Evolutionary conservation across 2,888 invertebrate species (phyloP).

Genomic region (Emmelina monodactyla): DNA sequence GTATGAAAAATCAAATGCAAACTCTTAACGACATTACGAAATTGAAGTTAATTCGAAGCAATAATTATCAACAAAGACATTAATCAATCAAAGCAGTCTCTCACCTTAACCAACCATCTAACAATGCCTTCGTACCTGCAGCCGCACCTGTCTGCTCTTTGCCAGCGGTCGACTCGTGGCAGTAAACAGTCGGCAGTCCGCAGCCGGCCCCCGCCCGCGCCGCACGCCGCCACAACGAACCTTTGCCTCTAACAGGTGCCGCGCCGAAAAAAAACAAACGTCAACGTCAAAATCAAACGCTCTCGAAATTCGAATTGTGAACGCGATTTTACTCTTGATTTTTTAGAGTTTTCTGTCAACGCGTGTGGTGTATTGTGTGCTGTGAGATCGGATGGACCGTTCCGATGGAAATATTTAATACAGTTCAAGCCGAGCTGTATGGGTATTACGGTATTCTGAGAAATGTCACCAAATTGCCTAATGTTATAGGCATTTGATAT

Average conservation of each 20-base stretch:
- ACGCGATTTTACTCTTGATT: no score
- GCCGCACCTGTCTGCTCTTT: constrained; percentile 29
- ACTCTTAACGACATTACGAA: no score
- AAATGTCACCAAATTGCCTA: not conserved
- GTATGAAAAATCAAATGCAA: no score
- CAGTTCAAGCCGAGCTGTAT: not conserved
- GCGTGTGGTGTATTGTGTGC: not conserved
- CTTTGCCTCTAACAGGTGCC: constrained; percentile 29
- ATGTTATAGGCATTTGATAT: no score
- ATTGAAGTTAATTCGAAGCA: no score
- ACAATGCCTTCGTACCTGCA: constrained; percentile 18
- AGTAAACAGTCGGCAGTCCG: constrained; percentile 59
- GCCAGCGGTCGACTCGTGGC: constrained; percentile 23
- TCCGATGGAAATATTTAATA: not conserved
- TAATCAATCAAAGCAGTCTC: not conserved
- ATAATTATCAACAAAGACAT: not conserved
- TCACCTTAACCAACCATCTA: constrained; percentile 16
- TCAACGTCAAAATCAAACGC: constrained; percentile 26
- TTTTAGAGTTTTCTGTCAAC: not conserved
- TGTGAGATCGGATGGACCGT: not conserved
- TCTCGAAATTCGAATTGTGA: not conserved
- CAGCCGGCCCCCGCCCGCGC: constrained; percentile 39
- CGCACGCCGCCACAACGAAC: not conserved
- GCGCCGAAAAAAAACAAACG: constrained; percentile 20
- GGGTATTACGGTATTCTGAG: constrained; percentile 1